phyloP scores from a whole-genome alignment of 2,113 vertebrate genomes.

The Sisor rabdophorus region DNA sequence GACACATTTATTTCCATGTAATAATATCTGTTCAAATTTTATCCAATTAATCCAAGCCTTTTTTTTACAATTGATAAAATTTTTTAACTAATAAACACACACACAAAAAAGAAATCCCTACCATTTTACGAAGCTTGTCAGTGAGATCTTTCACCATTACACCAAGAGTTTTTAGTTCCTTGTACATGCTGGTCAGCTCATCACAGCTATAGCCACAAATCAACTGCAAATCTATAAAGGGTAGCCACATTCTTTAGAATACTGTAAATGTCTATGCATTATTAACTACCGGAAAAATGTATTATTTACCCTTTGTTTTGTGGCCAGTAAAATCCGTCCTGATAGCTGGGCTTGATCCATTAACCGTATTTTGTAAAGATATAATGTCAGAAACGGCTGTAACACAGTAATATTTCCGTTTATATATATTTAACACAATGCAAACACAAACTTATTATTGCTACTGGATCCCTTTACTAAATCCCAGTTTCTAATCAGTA shows the following conservation, averaged over 20 bases:
- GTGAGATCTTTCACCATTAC: conserved; percentile 88
- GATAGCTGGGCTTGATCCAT: conserved; percentile 93
- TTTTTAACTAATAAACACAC: background rate
- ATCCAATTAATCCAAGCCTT: too few species aligned
- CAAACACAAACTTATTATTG: background rate
- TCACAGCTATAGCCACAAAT: conserved; percentile 96
- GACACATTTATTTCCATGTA: background rate
- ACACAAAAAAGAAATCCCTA: conserved; percentile 48
- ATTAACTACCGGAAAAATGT: background rate
- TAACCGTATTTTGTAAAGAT: conserved; percentile 86
- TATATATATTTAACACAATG: background rate
- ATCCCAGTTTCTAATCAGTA: too few species aligned
- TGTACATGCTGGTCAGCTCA: conserved; percentile 88
- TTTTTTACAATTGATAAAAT: background rate
- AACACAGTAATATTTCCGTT: conserved; percentile 17
- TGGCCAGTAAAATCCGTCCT: conserved; percentile 92
- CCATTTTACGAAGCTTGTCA: conserved; percentile 86
- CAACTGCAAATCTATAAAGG: conserved; percentile 78
- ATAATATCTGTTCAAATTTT: too few species aligned
- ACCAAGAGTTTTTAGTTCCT: conserved; percentile 85
- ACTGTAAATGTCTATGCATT: background rate
- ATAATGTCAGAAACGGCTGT: conserved; percentile 67
- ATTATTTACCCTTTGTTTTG: conserved; percentile 83
- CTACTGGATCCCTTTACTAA: background rate
- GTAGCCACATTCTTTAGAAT: background rate